Evolutionary conservation across 2,888 invertebrate species (phyloP), one percentile per base, ranked within the genome.

Genomic region (Cantharis nigra): DNA sequence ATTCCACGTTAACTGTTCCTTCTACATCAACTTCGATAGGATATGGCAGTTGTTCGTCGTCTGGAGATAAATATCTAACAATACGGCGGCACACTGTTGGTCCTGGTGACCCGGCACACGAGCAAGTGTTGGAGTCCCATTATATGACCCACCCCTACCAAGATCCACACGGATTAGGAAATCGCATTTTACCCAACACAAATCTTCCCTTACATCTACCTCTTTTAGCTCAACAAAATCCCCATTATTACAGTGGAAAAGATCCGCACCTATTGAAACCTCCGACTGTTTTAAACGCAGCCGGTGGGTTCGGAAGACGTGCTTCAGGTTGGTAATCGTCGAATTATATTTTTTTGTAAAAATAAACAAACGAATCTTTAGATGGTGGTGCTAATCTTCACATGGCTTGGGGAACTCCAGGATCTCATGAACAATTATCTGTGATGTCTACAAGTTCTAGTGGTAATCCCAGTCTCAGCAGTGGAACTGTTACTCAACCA

Each of bases 331-430:
- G n/a, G 73, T 69, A 49, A 49, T 9, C 49, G n/a, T 69, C 14
- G 16, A 11, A 62, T 18, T 9, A 23, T 63, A n/a, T 30, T 72
- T 64, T 13, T 16, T 28, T 11, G 7, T 7, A 2, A 13, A 49
- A n/a, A 49, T 20, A 10, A 14, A 26, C 28, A 13, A 23, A 26
- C 20, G 63, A 18, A 75, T 71, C 67, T 11, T 69, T 70, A 63
- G 98, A 98, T 90, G 98, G 98, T 83, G 98, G 98, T 75, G 97
- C 98, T 74, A 97, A 98, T 90, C 92, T 98, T 81, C 95, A 95
- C 82, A 92, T 93, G 86, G 85, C 85, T 13, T 91, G 91, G 90
- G 92, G 87, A 9, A 82, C 86, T 85, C 85, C 89, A 84, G 85
- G 89, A 83, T 83, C 89, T 80, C 85, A 91, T 85, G 91, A 86